Evolutionary conservation across 2,888 invertebrate species (phyloP), one percentile per base, ranked within the genome.

Genomic region (Cantharis nigra): DNA sequence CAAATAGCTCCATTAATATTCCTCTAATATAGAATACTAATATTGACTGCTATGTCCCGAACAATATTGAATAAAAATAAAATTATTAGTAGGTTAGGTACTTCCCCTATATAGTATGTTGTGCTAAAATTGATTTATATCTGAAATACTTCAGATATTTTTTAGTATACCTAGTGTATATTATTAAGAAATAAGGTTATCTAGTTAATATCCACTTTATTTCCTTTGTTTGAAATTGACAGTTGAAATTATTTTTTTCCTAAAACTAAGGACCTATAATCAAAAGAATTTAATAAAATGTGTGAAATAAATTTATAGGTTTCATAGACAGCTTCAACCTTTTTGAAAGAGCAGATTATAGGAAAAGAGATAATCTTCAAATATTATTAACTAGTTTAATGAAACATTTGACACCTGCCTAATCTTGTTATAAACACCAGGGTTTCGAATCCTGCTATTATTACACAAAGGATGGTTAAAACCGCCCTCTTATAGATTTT

Each of bases 341-440:
- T 72, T 72, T 73, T n/a, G 64, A 69, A 77, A 70, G 67, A 71
- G 30, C 76, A 71, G 70, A 76, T 76, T 78, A 70, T 16, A 23
- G 14, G 49, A 69, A 69, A 72, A 74, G 76, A 75, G 78, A 81
- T 80, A 78, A 80, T 81, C 78, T 79, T 77, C 72, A 76, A 81
- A 80, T 78, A 71, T 75, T 76, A 80, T 81, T 82, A 83, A 80
- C 81, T 79, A 78, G 79, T 81, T 82, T 82, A 83, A 82, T 83
- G 79, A 80, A 83, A 82, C 83, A 79, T 82, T 83, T 83, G 83
- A 82, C 83, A 83, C 83, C 83, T 83, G 83, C 83, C 81, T 82
- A 82, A 83, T 83, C 82, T 81, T 81, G 79, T 82, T 82, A 81
- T 83, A 82, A 82, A 81, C 80, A 78, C 79, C 78, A 74, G 79